Evolutionary conservation across 2,888 invertebrate genomes (phyloP).

Genomic region (Cyrtodaria siliqua): DNA sequence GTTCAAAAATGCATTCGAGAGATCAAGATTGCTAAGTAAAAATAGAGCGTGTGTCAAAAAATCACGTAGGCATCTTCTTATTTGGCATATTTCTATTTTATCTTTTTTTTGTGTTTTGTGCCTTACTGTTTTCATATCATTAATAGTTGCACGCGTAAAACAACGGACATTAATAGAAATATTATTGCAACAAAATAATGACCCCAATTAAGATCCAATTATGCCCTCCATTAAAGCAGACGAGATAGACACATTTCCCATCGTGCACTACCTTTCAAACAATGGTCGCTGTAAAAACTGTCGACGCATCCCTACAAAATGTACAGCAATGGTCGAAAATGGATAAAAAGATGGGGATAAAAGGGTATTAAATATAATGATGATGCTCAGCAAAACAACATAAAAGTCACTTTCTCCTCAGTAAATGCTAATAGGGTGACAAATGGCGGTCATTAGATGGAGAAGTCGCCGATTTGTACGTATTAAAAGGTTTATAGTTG

Average conservation of each 20-base stretch:
- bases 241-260: constrained; percentile 31
- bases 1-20: too few species aligned
- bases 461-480: constrained; percentile 35
- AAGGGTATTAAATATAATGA: background rate
- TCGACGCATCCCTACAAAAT: constrained; percentile 12
- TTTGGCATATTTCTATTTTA: too few species aligned
- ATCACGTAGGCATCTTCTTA: too few species aligned
- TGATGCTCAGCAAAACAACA: background rate
- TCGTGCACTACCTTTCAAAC: constrained; percentile 19
- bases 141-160: background rate
- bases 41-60: too few species aligned
- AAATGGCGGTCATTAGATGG: constrained; percentile 42
- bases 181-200: constrained; percentile 40
- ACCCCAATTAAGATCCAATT: constrained; percentile 46
- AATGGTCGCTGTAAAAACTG: constrained; percentile 20
- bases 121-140: background rate
- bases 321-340: constrained; percentile 6
- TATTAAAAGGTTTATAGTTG: constrained; percentile 17
- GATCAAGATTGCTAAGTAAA: too few species aligned
- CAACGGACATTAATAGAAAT: background rate
- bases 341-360: background rate
- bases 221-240: constrained; percentile 36
- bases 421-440: constrained; percentile 45
- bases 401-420: constrained; percentile 54
- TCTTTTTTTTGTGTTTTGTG: too few species aligned